phyloP scores from a whole-genome alignment of 2,888 invertebrate species.

The Schrankia costaestrigalis region DNA sequence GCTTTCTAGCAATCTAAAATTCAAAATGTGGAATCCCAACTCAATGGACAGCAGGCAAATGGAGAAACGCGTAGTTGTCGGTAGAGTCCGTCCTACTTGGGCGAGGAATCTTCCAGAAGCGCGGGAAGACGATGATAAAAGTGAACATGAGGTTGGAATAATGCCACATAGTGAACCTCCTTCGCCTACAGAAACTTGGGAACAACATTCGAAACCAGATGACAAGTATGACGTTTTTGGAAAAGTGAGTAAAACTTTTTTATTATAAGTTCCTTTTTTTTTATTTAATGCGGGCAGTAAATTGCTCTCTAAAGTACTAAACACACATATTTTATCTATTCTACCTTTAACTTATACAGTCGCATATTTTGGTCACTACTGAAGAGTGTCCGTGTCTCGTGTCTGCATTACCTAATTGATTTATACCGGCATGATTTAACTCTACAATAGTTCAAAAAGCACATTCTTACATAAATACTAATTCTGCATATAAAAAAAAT shows the following conservation, averaged over 20 bases:
- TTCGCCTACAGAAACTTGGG: slow-evolving; percentile 66
- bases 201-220: slow-evolving; percentile 64
- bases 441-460: too few species aligned
- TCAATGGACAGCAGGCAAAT: slow-evolving; percentile 73
- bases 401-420: too few species aligned
- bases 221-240: slow-evolving; percentile 80
- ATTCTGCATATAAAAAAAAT: too few species aligned
- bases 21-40: slow-evolving; percentile 73
- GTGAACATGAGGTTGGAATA: slow-evolving; percentile 52
- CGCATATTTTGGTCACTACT: too few species aligned
- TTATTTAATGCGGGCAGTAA: neutral
- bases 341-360: too few species aligned
- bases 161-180: slow-evolving; percentile 74
- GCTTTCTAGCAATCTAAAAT: slow-evolving; percentile 1
- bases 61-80: slow-evolving; percentile 82
- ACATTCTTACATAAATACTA: too few species aligned
- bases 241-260: slow-evolving; percentile 78
- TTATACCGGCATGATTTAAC: too few species aligned
- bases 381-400: too few species aligned
- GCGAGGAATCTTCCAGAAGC: slow-evolving; percentile 74
- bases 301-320: too few species aligned
- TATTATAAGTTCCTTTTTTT: neutral
- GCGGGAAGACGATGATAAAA: slow-evolving; percentile 69
- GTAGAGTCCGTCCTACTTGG: slow-evolving; percentile 78
- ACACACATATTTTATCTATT: too few species aligned